Evolutionary conservation across 2,888 invertebrate genomes (phyloP), one percentile per base, ranked within the genome.

Genomic region (Drosophila hamatofila): DNA sequence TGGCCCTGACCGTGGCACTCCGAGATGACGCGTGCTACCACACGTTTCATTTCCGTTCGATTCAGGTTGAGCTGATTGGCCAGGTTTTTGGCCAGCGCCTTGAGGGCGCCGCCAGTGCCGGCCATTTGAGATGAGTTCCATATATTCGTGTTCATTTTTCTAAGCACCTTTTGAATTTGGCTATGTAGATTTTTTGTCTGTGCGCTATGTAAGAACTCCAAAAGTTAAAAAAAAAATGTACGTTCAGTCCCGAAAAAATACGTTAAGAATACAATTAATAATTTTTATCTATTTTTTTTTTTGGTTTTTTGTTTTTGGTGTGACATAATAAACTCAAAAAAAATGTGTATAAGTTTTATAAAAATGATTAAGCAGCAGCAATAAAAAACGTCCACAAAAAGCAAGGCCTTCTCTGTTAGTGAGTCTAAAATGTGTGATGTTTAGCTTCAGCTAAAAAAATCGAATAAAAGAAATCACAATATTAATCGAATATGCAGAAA

Each of bases 11-110:
- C 68, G 12, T 72, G 83, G 1, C 72, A 78, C 14, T 83, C 75
- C 7, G 86, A 73, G 21, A 84, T 71, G 18, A 86, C 86, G 8
- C 72, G 72, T 16, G 83, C 86, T 11, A 83, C 83, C 18, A 83
- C 69, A 0, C 75, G 72, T 21, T 83, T 88, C 60, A 84, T 44
- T 18, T 72, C 65, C 18, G 62, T 18, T 0, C 76, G 66, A 55
- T 67, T 83, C 0, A 84, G 57, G 3, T 41, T 68, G 49, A 84
- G 27, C 11, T 83, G 76, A 41, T 65, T 73, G 18, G 88, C 81
- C 65, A 84, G 54, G 16, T 88, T 88, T 39, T 75, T 76, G 52
- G 76, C 55, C 57, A 84, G 39, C 0, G 86, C 84, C 62, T 78
- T 78, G 0, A 84, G 39, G 0, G 84, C 88, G 0, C 86, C 84